Evolutionary conservation across 2,113 vertebrate species (phyloP), one percentile per base, ranked within the genome.

Genomic region (Lethenteron camtschaticum): DNA sequence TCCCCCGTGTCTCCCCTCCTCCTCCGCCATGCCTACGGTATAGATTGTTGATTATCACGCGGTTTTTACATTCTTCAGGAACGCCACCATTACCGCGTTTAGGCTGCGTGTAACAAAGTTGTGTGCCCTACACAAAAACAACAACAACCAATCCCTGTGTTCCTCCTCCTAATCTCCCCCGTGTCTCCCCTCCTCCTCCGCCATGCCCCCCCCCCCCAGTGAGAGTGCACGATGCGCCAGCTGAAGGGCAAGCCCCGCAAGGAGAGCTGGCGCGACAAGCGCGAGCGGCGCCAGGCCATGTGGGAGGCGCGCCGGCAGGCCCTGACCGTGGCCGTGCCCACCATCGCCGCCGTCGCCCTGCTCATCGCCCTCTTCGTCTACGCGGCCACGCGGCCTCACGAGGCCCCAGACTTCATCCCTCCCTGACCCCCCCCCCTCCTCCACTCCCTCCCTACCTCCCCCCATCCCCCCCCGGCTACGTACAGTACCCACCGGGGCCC

Each of bases 201-300:
- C 68, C 56, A 74, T 68, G 11, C 58, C 73, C 68, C n/a, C n/a
- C 73, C 79, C 16, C 80, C 80, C 55, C 75, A 79, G 1, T 76
- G 20, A 70, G 69, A 69, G 68, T 68, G 71, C 71, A 83, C 71
- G 77, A 99, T 99, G 94, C 85, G 94, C 80, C 94, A 99, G 80
- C 84, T 99, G 70, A 95, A 95, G 79, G 94, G 94, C 69, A 96
- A 95, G 77, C 83, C 92, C 69, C 92, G 87, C 78, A 99, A 97
- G 74, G 94, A 99, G 79, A 90, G 89, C 0, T 95, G 88, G 58
- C 87, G 80, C 77, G 94, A 99, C 75, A 99, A 99, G 81, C 95
- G 95, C 78, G 91, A 96, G 78, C 80, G 94, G 9, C 95, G 95
- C 74, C 86, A 90, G 78, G 88, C 94, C 16, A 99, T 99, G 90